Evolutionary conservation across 2,888 invertebrate species (phyloP).

Genomic region (Drosophila hamatofila): DNA sequence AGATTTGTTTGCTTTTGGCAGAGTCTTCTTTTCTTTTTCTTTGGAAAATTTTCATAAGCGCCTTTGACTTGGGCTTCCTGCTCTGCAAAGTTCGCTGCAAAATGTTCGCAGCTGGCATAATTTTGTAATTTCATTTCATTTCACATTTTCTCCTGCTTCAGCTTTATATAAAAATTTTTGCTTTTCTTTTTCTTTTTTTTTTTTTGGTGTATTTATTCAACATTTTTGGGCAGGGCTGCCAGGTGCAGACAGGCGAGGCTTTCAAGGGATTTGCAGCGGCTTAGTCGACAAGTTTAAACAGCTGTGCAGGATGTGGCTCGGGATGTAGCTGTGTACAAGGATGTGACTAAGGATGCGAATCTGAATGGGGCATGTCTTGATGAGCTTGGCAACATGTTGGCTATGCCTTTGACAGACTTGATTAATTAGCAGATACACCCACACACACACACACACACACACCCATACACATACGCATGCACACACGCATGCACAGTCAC

Average conservation of each 20-base stretch:
- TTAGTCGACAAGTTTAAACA: slow-evolving; percentile 74
- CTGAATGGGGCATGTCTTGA: slow-evolving; percentile 19
- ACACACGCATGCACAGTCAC: neutral
- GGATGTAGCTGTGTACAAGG: slow-evolving; percentile 20
- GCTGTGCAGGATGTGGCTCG: slow-evolving; percentile 50
- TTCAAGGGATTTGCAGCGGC: slow-evolving; percentile 72
- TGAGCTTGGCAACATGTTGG: slow-evolving; percentile 47
- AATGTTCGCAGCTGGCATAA: slow-evolving; percentile 73
- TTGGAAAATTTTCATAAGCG: slow-evolving; percentile 54
- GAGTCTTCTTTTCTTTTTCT: slow-evolving; percentile 15
- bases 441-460: neutral
- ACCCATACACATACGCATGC: neutral
- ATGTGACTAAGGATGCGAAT: slow-evolving; percentile 20
- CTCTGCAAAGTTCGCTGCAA: slow-evolving; percentile 37
- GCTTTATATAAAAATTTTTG: slow-evolving; percentile 15
- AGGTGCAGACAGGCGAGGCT: slow-evolving; percentile 73
- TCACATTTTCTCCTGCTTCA: slow-evolving; percentile 28
- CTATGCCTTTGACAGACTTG: slow-evolving; percentile 58
- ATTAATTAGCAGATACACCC: slow-evolving; percentile 52
- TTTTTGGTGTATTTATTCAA: slow-evolving; percentile 2
- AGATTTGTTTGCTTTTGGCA: slow-evolving; percentile 53
- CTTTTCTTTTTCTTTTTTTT: slow-evolving; percentile 21
- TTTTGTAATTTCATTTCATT: slow-evolving; percentile 76
- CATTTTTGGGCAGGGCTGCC: slow-evolving; percentile 40
- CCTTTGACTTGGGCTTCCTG: slow-evolving; percentile 44